Evolutionary conservation across 2,113 vertebrate genomes (phyloP), one percentile per base, ranked within the genome.

Genomic region (Ammodytes dubius): DNA sequence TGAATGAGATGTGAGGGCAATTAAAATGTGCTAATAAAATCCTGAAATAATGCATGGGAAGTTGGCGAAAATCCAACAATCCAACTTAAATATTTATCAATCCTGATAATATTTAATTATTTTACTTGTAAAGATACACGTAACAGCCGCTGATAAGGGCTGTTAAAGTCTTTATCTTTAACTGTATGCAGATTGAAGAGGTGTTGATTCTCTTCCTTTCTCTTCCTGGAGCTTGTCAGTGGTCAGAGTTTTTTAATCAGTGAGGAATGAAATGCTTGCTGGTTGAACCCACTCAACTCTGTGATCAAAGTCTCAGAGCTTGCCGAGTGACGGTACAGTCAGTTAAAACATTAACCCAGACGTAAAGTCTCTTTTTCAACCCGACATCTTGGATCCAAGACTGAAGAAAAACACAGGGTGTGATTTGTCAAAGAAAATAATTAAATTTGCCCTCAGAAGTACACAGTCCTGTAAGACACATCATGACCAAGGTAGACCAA

Each of bases 261-360:
- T 13, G 57, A 56, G 72, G 53, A 76, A 81, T 86, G 82, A 70
- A 52, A 83, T 83, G 83, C 27, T 54, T 77, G 85, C 80, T 37
- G 54, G 70, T 71, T 89, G 82, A 85, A 83, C 86, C 63, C 46
- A 12, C 17, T 90, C 35, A 89, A 74, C 81, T 76, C 42, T 13
- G 6, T 57, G 90, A 89, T 90, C 92, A 92, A 93, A 93, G 93
- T 93, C 91, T 91, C 72, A 72, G 52, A 82, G 66, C 70, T 14
- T 47, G 79, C 40, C 5, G 19, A 77, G 82, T 52, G 70, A 74
- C 39, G 2, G n/a, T 69, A 79, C 82, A 77, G 86, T 43, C 46
- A 12, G 86, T 87, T 47, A 27, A 90, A 91, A 92, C 71, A 91
- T 92, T 93, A 92, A 93, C 85, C 72, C 43, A 2, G 27, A 27